These are phyloP conservation scores for Alectura lathami DNA, from an alignment of 2,113 vertebrate genomes.

Conservation along the genomic window DNA sequence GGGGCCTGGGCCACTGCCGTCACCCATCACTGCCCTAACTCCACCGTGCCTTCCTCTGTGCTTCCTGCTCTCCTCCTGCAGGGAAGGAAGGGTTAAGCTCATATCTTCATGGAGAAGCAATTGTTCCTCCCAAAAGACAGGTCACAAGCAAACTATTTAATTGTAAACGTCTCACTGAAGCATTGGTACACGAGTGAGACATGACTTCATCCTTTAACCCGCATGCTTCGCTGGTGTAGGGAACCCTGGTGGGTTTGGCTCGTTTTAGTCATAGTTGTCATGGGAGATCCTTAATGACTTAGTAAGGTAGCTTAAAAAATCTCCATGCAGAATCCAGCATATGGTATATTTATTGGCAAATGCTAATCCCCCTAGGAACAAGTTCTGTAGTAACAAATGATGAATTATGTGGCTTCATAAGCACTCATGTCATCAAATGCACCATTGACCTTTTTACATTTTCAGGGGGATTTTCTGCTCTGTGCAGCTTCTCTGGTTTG, in stretches of 20 bases:
- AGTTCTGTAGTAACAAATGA: conserved; percentile 70
- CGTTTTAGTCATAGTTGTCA: conserved; percentile 59
- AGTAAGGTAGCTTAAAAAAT: conserved; percentile 63
- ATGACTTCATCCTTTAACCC: conserved; percentile 71
- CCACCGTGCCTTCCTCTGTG: neutral
- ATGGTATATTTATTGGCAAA: conserved; percentile 74
- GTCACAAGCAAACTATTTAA: conserved; percentile 62
- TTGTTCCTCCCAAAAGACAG: conserved; percentile 43
- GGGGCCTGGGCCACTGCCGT: neutral
- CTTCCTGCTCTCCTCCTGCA: neutral
- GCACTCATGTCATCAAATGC: conserved; percentile 66
- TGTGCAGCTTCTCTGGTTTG: conserved; percentile 59
- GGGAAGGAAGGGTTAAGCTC: conserved; percentile 10
- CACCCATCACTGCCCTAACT: neutral
- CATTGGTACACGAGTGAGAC: conserved; percentile 57
- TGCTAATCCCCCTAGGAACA: conserved; percentile 50
- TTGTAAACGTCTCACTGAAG: conserved; percentile 52
- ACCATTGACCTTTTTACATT: conserved; percentile 73
- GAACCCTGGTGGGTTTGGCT: conserved; percentile 65
- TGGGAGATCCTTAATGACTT: conserved; percentile 65
- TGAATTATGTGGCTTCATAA: conserved; percentile 73
- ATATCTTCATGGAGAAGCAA: neutral
- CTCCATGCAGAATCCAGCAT: conserved; percentile 54
- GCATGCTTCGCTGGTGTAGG: conserved; percentile 39
- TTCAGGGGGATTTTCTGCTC: conserved; percentile 66